Evolutionary conservation across 2,888 invertebrate species (phyloP).

Genomic region (Spodoptera exigua): DNA sequence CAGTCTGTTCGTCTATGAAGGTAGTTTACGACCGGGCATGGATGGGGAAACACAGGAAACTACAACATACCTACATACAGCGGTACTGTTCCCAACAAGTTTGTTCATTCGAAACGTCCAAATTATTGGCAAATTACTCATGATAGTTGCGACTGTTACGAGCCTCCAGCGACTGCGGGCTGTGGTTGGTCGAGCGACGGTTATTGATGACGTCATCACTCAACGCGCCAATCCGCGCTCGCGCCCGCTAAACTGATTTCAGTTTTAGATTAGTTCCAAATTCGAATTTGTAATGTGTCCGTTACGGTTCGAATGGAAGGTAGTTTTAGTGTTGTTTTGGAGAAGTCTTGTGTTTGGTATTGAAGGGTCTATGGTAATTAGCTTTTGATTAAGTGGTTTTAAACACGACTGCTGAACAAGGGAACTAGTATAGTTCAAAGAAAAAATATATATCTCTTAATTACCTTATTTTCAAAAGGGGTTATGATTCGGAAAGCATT

Average conservation of each 20-base stretch:
- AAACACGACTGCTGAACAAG: no score
- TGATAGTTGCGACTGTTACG: conserved; percentile 51
- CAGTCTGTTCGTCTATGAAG: no score
- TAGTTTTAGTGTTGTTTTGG: conserved; percentile 23
- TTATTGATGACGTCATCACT: conserved; percentile 86
- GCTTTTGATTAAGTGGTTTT: no score
- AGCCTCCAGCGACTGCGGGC: conserved; percentile 59
- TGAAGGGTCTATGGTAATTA: no score
- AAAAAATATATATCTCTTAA: no score
- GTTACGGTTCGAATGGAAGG: conserved; percentile 46
- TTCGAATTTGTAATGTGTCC: conserved; percentile 77
- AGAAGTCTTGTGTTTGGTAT: no score
- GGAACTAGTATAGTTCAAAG: no score
- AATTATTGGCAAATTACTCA: conserved; percentile 64
- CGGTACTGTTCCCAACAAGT: conserved; percentile 19
- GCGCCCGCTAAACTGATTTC: conserved; percentile 78
- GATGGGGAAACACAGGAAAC: no score
- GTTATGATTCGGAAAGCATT: no score
- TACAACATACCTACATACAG: no score
- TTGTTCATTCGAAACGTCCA: conserved; percentile 35
- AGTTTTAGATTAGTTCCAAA: conserved; percentile 82
- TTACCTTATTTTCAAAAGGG: no score
- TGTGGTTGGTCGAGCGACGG: conserved; percentile 80
- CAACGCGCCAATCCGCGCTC: conserved; percentile 80
- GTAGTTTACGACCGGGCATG: no score